Percentiles rank a stretch among this genome's conserved stretches.
Conservation (phyloP, 1,140 invertebrate species). For the Meloidogyne hapla region DNA sequence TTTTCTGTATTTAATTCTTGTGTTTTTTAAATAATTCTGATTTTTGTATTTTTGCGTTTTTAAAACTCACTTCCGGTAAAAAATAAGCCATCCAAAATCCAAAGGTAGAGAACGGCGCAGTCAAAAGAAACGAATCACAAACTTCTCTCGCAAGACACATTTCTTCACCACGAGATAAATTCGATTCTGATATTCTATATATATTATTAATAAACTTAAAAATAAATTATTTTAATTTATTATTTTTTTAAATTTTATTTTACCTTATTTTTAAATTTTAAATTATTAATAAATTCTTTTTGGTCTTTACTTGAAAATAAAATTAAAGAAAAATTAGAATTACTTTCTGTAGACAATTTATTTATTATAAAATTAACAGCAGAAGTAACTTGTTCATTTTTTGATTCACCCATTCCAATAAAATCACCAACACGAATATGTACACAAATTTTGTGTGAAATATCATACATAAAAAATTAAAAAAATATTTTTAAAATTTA, state of each 20-base stretch:
- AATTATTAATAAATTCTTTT: not conserved
- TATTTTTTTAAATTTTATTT: not conserved
- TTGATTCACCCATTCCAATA: not conserved
- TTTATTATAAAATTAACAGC: not conserved
- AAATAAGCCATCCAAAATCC: constrained; percentile 46
- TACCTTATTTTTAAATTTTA: not conserved
- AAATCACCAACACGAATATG: constrained; percentile 5
- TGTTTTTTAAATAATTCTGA: too few species aligned
- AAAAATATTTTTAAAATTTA: not conserved
- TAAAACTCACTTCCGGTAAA: not conserved
- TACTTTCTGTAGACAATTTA: not conserved
- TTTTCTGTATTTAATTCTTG: too few species aligned
- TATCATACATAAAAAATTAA: not conserved
- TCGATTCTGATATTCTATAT: constrained; percentile 2
- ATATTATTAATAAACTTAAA: constrained; percentile 5
- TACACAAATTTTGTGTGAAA: not conserved
- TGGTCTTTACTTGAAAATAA: not conserved
- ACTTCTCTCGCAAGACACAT: constrained; percentile 8
- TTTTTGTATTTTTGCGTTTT: too few species aligned
- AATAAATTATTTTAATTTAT: too few species aligned
- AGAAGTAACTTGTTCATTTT: not conserved
- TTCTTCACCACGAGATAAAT: constrained; percentile 34
- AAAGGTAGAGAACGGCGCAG: constrained; percentile 30
- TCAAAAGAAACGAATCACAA: constrained; percentile 36
- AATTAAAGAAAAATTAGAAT: not conserved